phyloP scores from a whole-genome alignment of 1,140 invertebrate genomes.

The Scaptomyza pallida region DNA sequence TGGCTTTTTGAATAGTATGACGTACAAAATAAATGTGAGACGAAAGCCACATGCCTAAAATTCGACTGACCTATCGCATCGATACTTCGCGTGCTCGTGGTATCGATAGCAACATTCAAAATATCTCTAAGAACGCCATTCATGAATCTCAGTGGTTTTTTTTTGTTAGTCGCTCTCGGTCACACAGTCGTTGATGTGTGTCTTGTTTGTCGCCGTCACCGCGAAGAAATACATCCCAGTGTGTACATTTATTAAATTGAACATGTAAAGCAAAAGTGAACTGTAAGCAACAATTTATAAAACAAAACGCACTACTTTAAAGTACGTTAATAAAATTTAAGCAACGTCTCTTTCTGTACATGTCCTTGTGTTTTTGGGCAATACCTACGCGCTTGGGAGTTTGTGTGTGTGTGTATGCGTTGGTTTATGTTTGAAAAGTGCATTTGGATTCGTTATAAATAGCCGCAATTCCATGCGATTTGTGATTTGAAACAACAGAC shows the following conservation, averaged over 20 bases:
- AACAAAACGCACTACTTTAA: conserved; percentile 10
- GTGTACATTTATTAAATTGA: conserved; percentile 20
- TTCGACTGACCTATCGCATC: no score
- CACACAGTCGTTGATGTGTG: conserved; percentile 21
- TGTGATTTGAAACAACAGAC: conserved; percentile 17
- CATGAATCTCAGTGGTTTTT: not conserved
- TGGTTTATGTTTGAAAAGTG: conserved; percentile 46
- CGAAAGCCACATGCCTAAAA: no score
- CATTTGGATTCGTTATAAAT: conserved; percentile 46
- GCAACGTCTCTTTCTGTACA: not conserved
- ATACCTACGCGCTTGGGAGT: not conserved
- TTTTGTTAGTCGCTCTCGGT: conserved; percentile 1
- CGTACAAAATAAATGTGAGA: no score
- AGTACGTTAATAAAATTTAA: conserved; percentile 19
- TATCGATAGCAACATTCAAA: no score
- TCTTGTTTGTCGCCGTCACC: conserved; percentile 27
- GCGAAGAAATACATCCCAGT: conserved; percentile 3
- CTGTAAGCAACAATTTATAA: not conserved
- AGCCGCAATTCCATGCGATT: conserved; percentile 19
- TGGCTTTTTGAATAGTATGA: no score
- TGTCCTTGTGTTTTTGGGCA: conserved; percentile 9
- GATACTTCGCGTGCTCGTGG: no score
- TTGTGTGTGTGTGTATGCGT: conserved; percentile 23
- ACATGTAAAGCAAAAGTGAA: conserved; percentile 22
- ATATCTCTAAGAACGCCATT: not conserved